Percentiles rank a stretch among this genome's conserved stretches.
phyloP scores from a whole-genome alignment of 2,113 vertebrate genomes.

The Osmerus eperlanus region DNA sequence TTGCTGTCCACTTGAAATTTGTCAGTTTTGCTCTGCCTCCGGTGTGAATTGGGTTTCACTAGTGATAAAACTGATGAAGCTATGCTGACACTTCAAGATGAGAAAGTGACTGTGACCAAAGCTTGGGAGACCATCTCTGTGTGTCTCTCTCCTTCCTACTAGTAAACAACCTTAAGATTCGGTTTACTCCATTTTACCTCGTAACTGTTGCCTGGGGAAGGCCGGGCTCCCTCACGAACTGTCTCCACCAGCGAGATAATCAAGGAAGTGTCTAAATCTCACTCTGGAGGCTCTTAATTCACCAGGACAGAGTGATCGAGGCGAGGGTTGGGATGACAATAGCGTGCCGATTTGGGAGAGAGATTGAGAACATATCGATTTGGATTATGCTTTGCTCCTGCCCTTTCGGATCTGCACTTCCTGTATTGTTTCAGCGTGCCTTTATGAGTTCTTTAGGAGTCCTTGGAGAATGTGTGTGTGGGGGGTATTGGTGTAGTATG shows the following conservation, averaged over 20 bases:
- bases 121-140: conserved; percentile 42
- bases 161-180: conserved; percentile 7
- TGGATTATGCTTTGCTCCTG: conserved; percentile 8
- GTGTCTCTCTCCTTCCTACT: conserved; percentile 15
- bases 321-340: neutral
- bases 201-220: conserved; percentile 35
- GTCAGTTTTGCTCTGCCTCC: conserved; percentile 42
- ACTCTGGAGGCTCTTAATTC: conserved; percentile 50
- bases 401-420: conserved; percentile 19
- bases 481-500: neutral
- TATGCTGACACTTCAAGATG: conserved; percentile 65
- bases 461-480: conserved; percentile 9
- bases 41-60: conserved; percentile 40
- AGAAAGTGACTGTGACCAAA: conserved; percentile 56
- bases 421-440: neutral
- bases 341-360: conserved; percentile 36
- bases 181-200: neutral
- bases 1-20: conserved; percentile 32
- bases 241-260: conserved; percentile 50
- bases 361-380: conserved; percentile 41
- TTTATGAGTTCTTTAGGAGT: neutral
- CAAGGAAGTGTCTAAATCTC: conserved; percentile 36
- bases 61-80: conserved; percentile 62
- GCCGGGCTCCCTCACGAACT: conserved; percentile 35
- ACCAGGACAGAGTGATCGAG: conserved; percentile 28